phyloP scores from a whole-genome alignment of 2,113 vertebrate genomes.

The Penelope pileata region DNA sequence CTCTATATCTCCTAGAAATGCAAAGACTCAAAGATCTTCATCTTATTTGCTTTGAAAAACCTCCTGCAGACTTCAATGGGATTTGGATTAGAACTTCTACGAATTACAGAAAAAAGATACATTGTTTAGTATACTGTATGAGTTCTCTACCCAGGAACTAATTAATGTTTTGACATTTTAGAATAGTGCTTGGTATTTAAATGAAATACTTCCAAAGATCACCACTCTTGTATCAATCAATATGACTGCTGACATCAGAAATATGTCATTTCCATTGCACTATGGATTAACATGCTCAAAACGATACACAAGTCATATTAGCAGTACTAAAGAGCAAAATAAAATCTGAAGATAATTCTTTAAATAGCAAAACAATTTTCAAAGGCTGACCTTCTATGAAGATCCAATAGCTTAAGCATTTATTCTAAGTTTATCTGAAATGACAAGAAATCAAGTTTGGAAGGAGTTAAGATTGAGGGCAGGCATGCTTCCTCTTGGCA shows the following conservation, averaged over 20 bases:
- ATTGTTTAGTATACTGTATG: background rate
- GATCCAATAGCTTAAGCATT: background rate
- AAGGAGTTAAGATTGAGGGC: background rate
- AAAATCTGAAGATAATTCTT: background rate
- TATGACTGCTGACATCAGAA: background rate
- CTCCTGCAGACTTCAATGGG: background rate
- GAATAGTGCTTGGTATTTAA: background rate
- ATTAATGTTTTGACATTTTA: conserved; percentile 39
- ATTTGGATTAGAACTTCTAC: background rate
- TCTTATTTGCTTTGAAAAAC: background rate
- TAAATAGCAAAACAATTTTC: background rate
- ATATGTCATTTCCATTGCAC: background rate
- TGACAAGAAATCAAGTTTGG: background rate
- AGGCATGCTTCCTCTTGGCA: background rate
- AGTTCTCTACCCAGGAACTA: background rate
- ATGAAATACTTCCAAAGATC: background rate
- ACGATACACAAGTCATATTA: background rate
- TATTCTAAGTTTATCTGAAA: background rate
- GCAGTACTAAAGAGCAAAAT: background rate
- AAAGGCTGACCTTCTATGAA: background rate
- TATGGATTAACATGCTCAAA: background rate
- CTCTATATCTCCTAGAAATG: background rate
- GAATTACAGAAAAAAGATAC: background rate
- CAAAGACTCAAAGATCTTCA: background rate
- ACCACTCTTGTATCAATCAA: background rate